Evolutionary conservation across 2,113 vertebrate genomes (phyloP).

Genomic region (Chrysochloris asiatica): DNA sequence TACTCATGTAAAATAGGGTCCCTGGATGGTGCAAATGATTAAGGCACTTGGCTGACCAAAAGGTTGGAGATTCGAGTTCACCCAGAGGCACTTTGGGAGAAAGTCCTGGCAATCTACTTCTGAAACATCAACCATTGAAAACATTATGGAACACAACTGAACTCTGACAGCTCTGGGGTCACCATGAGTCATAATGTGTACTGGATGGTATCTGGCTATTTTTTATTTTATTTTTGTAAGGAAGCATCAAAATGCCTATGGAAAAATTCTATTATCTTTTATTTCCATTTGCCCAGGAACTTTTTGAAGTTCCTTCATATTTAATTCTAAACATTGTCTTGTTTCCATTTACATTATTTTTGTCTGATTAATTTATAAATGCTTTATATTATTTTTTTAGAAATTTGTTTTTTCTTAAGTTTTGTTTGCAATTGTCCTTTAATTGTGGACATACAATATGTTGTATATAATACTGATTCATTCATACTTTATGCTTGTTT

Average conservation of each 20-base stretch:
- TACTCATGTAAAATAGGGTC: not conserved
- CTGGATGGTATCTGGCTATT: not conserved
- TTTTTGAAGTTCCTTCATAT: no score
- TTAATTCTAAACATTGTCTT: no score
- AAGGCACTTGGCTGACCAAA: not conserved
- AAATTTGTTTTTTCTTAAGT: not conserved
- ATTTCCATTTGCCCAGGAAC: no score
- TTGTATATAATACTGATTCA: not conserved
- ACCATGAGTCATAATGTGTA: not conserved
- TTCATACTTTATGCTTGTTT: slow-evolving; percentile 15
- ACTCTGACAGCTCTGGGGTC: not conserved
- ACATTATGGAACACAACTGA: not conserved
- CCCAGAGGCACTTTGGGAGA: not conserved
- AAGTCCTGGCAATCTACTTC: not conserved
- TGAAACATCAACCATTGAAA: not conserved
- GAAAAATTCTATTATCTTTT: no score
- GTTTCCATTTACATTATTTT: not conserved
- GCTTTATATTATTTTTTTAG: not conserved
- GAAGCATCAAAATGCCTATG: no score
- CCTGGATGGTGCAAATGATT: not conserved
- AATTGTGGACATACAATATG: slow-evolving; percentile 4
- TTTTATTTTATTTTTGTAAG: not conserved
- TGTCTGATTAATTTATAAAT: slow-evolving; percentile 19
- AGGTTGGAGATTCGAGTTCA: not conserved
- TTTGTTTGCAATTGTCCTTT: slow-evolving; percentile 27